Conservation (phyloP, 2,797 vertebrate genomes). For the Halcyon smyrnensis region DNA sequence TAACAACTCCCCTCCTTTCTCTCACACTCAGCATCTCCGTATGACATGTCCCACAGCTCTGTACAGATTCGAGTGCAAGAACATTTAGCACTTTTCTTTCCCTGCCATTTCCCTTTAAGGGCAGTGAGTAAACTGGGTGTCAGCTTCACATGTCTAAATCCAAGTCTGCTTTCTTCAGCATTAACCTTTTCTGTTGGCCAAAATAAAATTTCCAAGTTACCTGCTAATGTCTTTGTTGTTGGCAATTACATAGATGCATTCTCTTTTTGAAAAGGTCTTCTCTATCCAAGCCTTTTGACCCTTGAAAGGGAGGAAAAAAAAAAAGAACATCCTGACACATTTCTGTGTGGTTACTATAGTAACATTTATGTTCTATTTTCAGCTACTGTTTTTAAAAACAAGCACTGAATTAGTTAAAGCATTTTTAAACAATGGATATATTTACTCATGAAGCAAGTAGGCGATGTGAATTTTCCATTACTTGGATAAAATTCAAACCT, state of each 20-base stretch:
- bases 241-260: conserved; percentile 91
- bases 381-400: neutral
- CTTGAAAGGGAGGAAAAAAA: conserved; percentile 73
- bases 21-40: neutral
- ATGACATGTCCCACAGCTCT: neutral
- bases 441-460: neutral
- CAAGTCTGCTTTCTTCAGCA: neutral
- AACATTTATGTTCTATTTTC: neutral
- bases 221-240: conserved; percentile 89
- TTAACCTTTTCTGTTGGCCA: neutral
- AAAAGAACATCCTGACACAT: neutral
- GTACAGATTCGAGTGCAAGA: neutral
- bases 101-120: neutral
- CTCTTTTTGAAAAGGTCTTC: conserved; percentile 92
- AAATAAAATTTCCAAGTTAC: conserved; percentile 72
- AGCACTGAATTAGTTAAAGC: neutral
- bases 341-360: neutral
- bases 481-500: neutral
- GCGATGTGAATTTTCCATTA: neutral
- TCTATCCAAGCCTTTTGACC: conserved; percentile 95
- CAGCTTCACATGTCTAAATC: neutral
- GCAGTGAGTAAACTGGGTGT: neutral
- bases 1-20: neutral
- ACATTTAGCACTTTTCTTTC: neutral
- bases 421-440: neutral